A percentile compares a stretch with the other conserved stretches of the same genome.
Conservation (phyloP, 2,113 vertebrate genomes). For the Nycticebus coucang region DNA sequence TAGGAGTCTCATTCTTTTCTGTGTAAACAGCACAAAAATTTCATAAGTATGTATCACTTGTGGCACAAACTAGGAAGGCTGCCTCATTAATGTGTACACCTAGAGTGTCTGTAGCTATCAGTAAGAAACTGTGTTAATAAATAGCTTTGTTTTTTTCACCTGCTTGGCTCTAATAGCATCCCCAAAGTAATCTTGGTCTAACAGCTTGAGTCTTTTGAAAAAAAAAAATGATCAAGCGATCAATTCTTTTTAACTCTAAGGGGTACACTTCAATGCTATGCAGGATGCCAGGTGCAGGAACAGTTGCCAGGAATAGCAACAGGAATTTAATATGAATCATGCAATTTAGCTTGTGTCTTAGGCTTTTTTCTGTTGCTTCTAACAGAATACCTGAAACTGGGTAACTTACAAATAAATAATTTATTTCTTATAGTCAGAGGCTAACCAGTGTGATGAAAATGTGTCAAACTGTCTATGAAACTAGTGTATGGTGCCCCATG, state of each 20-base stretch:
- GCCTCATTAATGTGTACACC: constrained; percentile 52
- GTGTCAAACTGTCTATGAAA: too few species aligned
- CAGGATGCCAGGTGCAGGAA: constrained; percentile 54
- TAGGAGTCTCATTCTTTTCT: constrained; percentile 7
- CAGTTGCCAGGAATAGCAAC: constrained; percentile 16
- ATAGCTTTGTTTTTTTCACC: constrained; percentile 59
- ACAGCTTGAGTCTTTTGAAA: constrained; percentile 67
- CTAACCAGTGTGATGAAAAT: too few species aligned
- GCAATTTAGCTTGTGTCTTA: neutral
- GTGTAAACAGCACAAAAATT: constrained; percentile 50
- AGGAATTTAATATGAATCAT: constrained; percentile 51
- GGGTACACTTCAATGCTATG: constrained; percentile 38
- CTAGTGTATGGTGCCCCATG: too few species aligned
- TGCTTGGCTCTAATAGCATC: constrained; percentile 68
- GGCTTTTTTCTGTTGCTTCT: neutral
- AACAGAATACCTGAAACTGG: neutral
- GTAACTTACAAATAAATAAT: neutral
- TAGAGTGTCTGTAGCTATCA: constrained; percentile 57
- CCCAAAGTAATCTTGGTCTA: constrained; percentile 67
- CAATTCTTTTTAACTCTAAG: constrained; percentile 70
- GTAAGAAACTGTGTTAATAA: constrained; percentile 62
- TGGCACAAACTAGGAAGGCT: neutral
- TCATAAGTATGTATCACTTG: constrained; percentile 49
- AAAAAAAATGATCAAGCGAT: constrained; percentile 68
- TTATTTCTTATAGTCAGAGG: neutral